Percentiles rank a stretch among this genome's conserved stretches.
Evolutionary conservation across 2,113 vertebrate species (phyloP).

Genomic region (Dipodomys ordii): DNA sequence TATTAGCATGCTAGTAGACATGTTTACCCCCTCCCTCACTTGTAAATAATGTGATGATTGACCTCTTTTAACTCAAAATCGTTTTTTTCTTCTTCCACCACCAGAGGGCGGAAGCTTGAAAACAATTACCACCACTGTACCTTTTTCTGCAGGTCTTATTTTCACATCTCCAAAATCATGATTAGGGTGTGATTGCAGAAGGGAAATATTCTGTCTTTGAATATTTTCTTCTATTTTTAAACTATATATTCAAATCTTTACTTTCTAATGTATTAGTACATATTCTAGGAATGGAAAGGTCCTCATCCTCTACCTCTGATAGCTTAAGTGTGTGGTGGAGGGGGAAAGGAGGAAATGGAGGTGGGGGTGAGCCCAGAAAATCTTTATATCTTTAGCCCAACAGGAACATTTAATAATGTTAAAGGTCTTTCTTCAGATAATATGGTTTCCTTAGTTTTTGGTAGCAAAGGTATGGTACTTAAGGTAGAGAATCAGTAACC

Average conservation of each 20-base stretch:
- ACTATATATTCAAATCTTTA: neutral
- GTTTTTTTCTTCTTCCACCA: slow-evolving; percentile 11
- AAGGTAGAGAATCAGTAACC: neutral
- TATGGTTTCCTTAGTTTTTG: neutral
- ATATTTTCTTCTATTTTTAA: neutral
- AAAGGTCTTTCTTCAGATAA: neutral
- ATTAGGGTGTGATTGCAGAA: neutral
- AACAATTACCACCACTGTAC: accelerated
- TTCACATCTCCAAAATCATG: neutral
- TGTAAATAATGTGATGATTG: neutral
- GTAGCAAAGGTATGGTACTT: neutral
- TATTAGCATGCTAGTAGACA: neutral
- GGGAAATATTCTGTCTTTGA: neutral
- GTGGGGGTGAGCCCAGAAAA: neutral
- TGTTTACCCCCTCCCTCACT: neutral
- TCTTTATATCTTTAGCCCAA: neutral
- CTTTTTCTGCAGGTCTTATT: neutral
- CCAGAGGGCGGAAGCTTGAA: slow-evolving; percentile 45
- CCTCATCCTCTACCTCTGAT: neutral
- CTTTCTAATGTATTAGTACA: neutral
- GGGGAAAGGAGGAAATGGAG: no score
- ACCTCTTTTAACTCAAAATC: neutral
- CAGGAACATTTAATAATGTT: neutral
- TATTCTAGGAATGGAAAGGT: neutral
- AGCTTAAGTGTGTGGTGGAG: neutral